These are phyloP conservation scores for Eira barbara DNA, from an alignment of 2,113 vertebrate genomes.

Conservation along the genomic window DNA sequence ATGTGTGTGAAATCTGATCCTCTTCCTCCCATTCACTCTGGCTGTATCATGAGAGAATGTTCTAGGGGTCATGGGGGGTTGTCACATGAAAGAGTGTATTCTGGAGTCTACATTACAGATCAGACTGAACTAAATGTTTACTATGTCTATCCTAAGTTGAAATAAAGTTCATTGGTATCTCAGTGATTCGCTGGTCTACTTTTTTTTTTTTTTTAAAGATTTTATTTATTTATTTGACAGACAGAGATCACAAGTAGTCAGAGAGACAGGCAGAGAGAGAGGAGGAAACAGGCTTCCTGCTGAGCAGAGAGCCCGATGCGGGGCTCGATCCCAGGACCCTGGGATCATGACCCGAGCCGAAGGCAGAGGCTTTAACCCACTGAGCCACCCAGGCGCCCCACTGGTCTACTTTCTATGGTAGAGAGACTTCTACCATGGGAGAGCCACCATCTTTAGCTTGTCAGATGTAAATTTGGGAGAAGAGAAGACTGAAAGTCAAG, in stretches of 20 bases:
- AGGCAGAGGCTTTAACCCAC: too few relatives aligned
- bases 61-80: background rate
- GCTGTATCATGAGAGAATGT: background rate
- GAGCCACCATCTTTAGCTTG: background rate
- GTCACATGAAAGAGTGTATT: background rate
- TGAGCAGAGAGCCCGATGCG: too few relatives aligned
- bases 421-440: background rate
- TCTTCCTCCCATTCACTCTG: background rate
- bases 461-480: background rate
- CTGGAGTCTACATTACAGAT: background rate
- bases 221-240: too few relatives aligned
- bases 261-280: too few relatives aligned
- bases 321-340: too few relatives aligned
- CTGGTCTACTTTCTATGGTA: background rate
- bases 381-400: too few relatives aligned
- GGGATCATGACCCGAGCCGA: too few relatives aligned
- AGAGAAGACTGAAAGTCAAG: background rate
- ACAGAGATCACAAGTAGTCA: too few relatives aligned
- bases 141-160: background rate
- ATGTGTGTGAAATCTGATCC: background rate
- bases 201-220: too few relatives aligned
- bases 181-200: background rate
- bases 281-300: too few relatives aligned
- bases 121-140: background rate
- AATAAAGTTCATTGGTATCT: background rate